A percentile compares a stretch with the other conserved stretches of the same genome.
Conservation (phyloP, 1,140 invertebrate species). For the Micrasema longulum region DNA sequence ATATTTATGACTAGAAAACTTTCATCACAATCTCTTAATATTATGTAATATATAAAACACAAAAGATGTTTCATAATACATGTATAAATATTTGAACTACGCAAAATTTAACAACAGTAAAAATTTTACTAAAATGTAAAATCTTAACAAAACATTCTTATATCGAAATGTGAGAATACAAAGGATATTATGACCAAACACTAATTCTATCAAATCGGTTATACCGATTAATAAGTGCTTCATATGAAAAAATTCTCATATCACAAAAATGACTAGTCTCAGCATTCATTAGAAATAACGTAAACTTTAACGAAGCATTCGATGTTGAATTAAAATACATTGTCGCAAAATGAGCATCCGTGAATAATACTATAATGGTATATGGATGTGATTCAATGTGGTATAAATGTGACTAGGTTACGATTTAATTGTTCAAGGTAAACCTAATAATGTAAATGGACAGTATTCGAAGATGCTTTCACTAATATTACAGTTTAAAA, state of each 20-base stretch:
- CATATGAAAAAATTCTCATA: background rate
- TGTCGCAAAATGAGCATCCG: conserved; percentile 1
- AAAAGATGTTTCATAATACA: conserved; percentile 19
- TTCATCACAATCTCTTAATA: conserved; percentile 20
- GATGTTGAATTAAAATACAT: background rate
- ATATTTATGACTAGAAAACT: conserved; percentile 11
- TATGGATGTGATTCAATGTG: background rate
- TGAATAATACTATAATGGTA: background rate
- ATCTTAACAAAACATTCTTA: background rate
- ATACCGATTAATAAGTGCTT: no score
- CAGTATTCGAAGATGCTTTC: background rate
- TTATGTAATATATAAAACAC: conserved; percentile 10
- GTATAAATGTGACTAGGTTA: conserved; percentile 1
- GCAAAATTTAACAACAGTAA: conserved; percentile 6
- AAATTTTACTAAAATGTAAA: background rate
- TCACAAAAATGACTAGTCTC: conserved; percentile 18
- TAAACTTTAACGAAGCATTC: conserved; percentile 1
- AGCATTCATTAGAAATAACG: conserved; percentile 19
- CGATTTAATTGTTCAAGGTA: background rate
- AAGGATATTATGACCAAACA: background rate
- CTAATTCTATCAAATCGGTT: no score
- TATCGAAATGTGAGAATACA: conserved; percentile 6
- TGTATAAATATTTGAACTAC: conserved; percentile 8
- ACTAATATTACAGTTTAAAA: no score
- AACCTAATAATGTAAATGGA: no score